phyloP scores from a whole-genome alignment of 2,113 vertebrate genomes.

The Clarias magur region DNA sequence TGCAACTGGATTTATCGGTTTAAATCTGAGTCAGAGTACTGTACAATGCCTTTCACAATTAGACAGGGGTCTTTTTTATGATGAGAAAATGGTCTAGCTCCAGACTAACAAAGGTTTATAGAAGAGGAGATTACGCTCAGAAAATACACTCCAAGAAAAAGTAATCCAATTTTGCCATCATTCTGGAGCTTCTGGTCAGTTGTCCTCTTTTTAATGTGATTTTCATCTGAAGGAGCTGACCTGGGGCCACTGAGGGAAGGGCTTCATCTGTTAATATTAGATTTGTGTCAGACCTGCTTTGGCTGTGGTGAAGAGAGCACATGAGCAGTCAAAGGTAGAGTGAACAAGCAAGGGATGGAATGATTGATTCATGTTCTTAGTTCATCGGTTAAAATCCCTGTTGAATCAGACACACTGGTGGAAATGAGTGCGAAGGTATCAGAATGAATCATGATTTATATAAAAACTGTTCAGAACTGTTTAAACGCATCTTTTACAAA shows the following conservation, averaged over 20 bases:
- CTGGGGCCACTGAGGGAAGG: constrained; percentile 2
- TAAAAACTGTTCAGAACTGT: background rate
- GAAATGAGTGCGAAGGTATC: background rate
- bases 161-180: constrained; percentile 60
- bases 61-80: constrained; percentile 56
- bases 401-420: background rate
- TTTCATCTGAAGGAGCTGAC: constrained; percentile 42
- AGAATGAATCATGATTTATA: background rate
- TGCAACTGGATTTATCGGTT: background rate
- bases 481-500: background rate
- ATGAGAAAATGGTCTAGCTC: background rate
- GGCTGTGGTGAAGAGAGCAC: constrained; percentile 1
- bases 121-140: background rate
- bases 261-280: constrained; percentile 13
- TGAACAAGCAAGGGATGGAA: background rate
- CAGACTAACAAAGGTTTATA: background rate
- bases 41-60: background rate
- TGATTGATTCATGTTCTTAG: background rate
- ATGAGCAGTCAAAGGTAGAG: too few species aligned
- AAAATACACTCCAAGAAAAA: constrained; percentile 50
- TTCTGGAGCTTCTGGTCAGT: constrained; percentile 51
- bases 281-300: constrained; percentile 14
- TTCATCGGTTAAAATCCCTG: background rate
- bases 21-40: background rate
- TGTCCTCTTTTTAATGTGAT: constrained; percentile 49